Percentiles rank a stretch among this genome's conserved stretches.
Conservation (phyloP, 2,888 invertebrate genomes). For the Terebella lapidaria region DNA sequence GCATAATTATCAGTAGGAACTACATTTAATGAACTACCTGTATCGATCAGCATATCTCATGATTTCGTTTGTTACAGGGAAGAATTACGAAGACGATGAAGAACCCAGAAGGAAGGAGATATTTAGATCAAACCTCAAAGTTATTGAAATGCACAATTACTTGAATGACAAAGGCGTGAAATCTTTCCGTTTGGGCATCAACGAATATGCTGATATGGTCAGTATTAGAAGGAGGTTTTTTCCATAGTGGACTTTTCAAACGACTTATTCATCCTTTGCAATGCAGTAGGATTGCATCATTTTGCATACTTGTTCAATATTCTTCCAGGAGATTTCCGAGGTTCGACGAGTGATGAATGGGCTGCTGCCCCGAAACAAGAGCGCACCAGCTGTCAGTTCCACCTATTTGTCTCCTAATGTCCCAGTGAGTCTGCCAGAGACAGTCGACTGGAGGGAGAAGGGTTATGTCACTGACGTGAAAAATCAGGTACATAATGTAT, state of each 20-base stretch:
- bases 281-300: no score
- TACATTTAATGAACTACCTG: neutral
- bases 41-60: no score
- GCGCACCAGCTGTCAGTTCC: neutral
- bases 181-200: constrained; percentile 22
- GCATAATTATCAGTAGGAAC: neutral
- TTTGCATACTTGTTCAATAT: no score
- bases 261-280: no score
- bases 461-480: constrained; percentile 39
- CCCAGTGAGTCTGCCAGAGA: constrained; percentile 21
- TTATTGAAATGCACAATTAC: constrained; percentile 24
- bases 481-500: constrained; percentile 22
- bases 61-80: constrained; percentile 9
- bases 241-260: no score
- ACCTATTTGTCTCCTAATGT: constrained; percentile 15
- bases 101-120: constrained; percentile 11
- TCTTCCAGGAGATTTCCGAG: constrained; percentile 14
- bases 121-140: constrained; percentile 16
- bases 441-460: constrained; percentile 36
- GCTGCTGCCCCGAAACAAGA: neutral
- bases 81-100: constrained; percentile 12
- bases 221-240: neutral
- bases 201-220: constrained; percentile 27
- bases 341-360: constrained; percentile 8
- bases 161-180: constrained; percentile 19